Conservation (phyloP, 2,113 vertebrate genomes). For the Cricetomys ansorgei region DNA sequence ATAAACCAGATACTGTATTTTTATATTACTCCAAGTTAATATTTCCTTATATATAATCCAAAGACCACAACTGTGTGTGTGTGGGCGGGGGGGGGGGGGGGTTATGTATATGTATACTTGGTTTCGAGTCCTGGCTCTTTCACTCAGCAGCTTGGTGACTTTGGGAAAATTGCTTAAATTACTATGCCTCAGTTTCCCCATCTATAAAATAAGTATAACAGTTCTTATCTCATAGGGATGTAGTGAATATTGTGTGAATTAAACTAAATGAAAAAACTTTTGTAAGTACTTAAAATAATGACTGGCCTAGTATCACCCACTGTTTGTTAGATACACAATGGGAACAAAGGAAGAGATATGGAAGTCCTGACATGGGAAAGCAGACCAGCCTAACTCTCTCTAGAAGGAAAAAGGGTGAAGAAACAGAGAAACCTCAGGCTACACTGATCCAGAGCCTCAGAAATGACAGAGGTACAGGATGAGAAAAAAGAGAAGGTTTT, state of each 20-base stretch:
- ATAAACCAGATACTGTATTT: neutral
- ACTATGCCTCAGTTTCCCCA: neutral
- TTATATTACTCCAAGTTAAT: constrained; percentile 7
- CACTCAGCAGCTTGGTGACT: neutral
- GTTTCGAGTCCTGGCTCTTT: neutral
- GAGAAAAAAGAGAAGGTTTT: neutral
- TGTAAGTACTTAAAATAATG: neutral
- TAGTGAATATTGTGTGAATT: neutral
- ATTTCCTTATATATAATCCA: neutral
- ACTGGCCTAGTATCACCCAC: neutral
- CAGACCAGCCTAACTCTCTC: neutral
- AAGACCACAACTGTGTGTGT: neutral
- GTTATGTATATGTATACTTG: neutral
- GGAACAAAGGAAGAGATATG: neutral
- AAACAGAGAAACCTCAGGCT: neutral
- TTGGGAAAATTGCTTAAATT: neutral
- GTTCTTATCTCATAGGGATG: neutral
- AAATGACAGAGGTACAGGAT: neutral
- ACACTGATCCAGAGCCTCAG: neutral
- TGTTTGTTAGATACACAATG: neutral
- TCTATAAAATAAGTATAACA: neutral
- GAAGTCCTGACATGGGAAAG: neutral
- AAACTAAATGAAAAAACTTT: neutral
- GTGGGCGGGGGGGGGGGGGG: no score
- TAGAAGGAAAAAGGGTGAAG: neutral